Conservation (phyloP, 2,113 vertebrate species). For the Poeciliopsis prolifica region DNA sequence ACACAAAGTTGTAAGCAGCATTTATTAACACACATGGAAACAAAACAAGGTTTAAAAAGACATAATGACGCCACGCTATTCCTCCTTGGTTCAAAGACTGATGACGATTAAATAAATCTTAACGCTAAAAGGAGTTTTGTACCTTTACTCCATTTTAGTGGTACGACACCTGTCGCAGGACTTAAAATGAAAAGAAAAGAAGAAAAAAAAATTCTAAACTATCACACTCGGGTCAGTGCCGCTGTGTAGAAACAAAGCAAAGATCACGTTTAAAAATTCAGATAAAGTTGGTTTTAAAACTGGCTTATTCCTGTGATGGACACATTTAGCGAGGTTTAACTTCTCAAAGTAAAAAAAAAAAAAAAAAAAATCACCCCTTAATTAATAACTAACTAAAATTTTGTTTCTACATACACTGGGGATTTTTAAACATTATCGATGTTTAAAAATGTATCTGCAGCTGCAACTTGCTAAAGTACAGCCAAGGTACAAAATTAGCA, state of each 20-base stretch:
- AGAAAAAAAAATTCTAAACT: slow-evolving; percentile 6
- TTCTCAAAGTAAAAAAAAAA: not conserved
- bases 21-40: slow-evolving; percentile 59
- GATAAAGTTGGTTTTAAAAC: slow-evolving; percentile 14
- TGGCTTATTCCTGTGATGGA: not conserved
- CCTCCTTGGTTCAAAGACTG: slow-evolving; percentile 1
- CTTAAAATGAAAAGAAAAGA: not conserved
- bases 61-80: slow-evolving; percentile 6
- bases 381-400: not conserved
- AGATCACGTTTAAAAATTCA: slow-evolving; percentile 9
- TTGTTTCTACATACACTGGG: not conserved
- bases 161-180: slow-evolving; percentile 3
- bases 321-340: not conserved
- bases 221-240: slow-evolving; percentile 40
- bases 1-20: slow-evolving; percentile 16
- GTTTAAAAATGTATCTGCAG: not conserved
- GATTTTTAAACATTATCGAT: slow-evolving; percentile 5
- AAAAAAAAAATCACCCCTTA: not conserved
- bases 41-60: slow-evolving; percentile 53
- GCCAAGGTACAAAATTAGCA: not conserved
- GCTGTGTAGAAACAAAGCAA: slow-evolving; percentile 17
- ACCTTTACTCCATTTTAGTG: not conserved
- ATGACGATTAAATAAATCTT: not conserved
- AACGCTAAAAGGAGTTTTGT: not conserved
- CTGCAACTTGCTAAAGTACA: slow-evolving; percentile 3